These are phyloP conservation scores for Muscicapa adusta DNA, from an alignment of 2,113 vertebrate genomes.

Conservation along the genomic window DNA sequence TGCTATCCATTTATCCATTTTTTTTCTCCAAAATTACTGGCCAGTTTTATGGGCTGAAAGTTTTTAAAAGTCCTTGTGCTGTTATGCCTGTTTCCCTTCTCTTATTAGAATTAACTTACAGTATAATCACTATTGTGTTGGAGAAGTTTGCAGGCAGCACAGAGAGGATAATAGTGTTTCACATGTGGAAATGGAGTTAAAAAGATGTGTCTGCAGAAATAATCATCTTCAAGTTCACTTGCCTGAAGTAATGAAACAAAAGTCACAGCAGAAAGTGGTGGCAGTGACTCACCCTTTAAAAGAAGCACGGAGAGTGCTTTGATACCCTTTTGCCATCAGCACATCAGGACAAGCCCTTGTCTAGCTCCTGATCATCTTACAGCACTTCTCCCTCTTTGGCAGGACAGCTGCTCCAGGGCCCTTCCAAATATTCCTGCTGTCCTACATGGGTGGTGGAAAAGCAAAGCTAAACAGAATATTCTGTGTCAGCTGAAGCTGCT, in stretches of 20 bases:
- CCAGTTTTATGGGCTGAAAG: background rate
- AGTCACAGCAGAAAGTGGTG: background rate
- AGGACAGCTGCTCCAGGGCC: constrained; percentile 63
- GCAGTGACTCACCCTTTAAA: constrained; percentile 14
- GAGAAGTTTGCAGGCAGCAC: background rate
- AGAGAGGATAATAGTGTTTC: background rate
- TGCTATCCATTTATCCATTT: background rate
- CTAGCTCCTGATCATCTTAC: constrained; percentile 60
- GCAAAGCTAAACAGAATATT: constrained; percentile 8
- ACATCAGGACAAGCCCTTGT: background rate
- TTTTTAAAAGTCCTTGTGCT: background rate
- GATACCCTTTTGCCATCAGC: background rate
- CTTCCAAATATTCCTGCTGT: constrained; percentile 45
- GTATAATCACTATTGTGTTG: background rate
- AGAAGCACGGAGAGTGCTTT: constrained; percentile 24
- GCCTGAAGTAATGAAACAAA: background rate
- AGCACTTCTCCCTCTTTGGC: constrained; percentile 61
- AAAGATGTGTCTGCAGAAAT: background rate
- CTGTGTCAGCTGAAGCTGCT: background rate
- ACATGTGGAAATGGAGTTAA: background rate
- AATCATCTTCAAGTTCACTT: background rate
- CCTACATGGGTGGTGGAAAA: constrained; percentile 8
- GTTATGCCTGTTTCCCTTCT: background rate
- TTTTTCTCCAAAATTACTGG: background rate
- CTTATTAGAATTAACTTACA: background rate